phyloP scores from a whole-genome alignment of 2,797 vertebrate genomes.

The Eremophila alpestris region DNA sequence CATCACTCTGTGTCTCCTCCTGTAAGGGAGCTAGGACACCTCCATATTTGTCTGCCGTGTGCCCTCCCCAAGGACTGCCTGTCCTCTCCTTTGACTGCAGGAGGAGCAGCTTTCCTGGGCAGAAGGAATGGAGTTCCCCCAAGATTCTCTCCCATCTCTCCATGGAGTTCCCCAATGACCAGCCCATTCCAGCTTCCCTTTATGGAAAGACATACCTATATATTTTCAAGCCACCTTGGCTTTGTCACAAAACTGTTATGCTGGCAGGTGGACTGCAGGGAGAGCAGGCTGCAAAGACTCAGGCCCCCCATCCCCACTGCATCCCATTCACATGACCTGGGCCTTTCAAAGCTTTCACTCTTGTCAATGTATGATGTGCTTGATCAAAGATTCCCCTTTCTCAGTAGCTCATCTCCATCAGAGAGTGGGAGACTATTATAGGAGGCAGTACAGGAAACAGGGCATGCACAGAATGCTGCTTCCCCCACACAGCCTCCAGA shows the following conservation, averaged over 20 bases:
- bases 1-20: rapidly evolving
- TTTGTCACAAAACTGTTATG: not conserved
- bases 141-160: not conserved
- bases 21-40: not conserved
- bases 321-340: not conserved
- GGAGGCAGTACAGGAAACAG: not conserved
- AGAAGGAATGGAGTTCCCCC: not conserved
- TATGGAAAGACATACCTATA: not conserved
- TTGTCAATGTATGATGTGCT: not conserved
- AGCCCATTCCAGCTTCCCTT: not conserved
- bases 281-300: not conserved
- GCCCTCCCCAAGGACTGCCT: not conserved
- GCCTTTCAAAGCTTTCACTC: not conserved
- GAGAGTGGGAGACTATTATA: not conserved
- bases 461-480: not conserved
- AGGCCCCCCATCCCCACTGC: not conserved
- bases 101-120: not conserved
- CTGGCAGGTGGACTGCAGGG: not conserved
- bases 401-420: not conserved
- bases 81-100: not conserved
- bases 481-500: not conserved
- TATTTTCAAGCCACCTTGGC: not conserved
- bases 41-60: not conserved
- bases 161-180: not conserved
- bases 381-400: not conserved